phyloP scores from a whole-genome alignment of 1,140 invertebrate species.

The Scaptomyza graminum region DNA sequence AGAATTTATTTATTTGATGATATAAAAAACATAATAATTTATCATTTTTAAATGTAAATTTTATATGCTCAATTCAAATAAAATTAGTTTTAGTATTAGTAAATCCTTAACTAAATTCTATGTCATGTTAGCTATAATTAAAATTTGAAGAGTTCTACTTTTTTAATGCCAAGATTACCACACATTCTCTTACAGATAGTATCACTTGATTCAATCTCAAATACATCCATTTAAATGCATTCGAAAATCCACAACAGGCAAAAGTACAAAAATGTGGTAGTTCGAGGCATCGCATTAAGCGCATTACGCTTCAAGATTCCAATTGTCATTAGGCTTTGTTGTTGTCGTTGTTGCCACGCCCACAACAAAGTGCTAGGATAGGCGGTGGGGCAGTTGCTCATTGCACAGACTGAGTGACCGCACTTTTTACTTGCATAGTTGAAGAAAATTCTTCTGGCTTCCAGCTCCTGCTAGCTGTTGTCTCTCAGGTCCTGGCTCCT shows the following conservation, averaged over 20 bases:
- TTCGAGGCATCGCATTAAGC: conserved; percentile 33
- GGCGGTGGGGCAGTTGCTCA: no score
- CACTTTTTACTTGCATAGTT: conserved; percentile 24
- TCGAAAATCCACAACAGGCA: conserved; percentile 4
- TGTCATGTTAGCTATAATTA: no score
- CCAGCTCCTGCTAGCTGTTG: background rate
- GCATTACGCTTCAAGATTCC: conserved; percentile 54
- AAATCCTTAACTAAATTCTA: no score
- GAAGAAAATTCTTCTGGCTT: conserved; percentile 2
- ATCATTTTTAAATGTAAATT: no score
- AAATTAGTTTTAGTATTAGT: no score
- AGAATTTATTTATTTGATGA: no score
- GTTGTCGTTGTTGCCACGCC: conserved; percentile 24
- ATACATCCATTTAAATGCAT: conserved; percentile 30
- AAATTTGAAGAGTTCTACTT: no score
- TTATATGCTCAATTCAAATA: no score
- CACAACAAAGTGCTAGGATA: conserved; percentile 21
- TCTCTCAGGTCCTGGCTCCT: background rate
- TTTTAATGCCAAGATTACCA: background rate
- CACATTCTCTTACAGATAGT: background rate
- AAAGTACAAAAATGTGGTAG: conserved; percentile 4
- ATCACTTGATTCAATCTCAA: conserved; percentile 20
- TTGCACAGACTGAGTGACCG: conserved; percentile 11
- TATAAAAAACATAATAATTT: no score
- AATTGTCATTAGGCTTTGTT: conserved; percentile 62